phyloP scores from a whole-genome alignment of 1,140 invertebrate species.

The Platorchestia sp. region DNA sequence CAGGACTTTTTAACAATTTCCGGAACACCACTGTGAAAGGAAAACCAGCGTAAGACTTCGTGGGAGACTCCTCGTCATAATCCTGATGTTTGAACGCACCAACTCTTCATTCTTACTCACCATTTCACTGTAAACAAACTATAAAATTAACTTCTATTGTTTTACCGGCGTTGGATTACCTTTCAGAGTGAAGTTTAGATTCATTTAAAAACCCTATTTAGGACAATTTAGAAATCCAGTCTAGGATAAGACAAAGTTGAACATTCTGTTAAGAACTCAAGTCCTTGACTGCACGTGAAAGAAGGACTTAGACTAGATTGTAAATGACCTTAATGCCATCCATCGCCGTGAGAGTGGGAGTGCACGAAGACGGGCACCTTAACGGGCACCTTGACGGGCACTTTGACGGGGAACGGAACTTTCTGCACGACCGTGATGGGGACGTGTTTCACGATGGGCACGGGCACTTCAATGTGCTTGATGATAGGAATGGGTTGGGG shows the following conservation, averaged over 20 bases:
- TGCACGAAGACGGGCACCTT: background rate
- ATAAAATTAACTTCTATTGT: no score
- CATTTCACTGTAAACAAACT: no score
- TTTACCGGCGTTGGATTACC: no score
- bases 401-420: background rate
- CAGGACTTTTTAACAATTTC: background rate
- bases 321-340: background rate
- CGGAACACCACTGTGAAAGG: background rate
- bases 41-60: background rate
- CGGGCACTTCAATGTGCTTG: background rate
- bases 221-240: background rate
- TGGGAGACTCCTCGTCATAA: background rate
- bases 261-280: background rate
- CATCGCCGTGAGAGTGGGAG: background rate
- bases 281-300: background rate
- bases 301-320: background rate
- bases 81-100: background rate
- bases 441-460: background rate
- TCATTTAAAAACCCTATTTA: background rate
- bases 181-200: background rate
- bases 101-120: background rate
- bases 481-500: background rate
- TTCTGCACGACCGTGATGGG: background rate
- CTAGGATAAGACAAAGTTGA: background rate
- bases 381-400: background rate